Evolutionary conservation across 2,888 invertebrate species (phyloP), one percentile per base, ranked within the genome.

Genomic region (Cordylochernes scorpioides): DNA sequence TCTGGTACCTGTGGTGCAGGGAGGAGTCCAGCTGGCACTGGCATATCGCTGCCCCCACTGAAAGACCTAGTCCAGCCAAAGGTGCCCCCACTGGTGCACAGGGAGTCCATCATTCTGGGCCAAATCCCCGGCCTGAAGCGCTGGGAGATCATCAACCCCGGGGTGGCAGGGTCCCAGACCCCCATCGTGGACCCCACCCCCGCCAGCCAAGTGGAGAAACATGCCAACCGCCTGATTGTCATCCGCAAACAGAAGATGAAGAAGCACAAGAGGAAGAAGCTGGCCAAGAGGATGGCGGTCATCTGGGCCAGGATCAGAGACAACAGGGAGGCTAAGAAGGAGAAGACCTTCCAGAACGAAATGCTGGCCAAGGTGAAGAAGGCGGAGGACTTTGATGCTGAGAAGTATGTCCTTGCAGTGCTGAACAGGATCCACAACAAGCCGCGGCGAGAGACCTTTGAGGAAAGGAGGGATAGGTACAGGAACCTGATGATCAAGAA

Each of bases 211-310:
- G 4, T 5, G 4, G 34, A 30, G 12, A 38, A 36, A 14, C 32
- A 34, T 34, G 32, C 34, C 10, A 30, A 29, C 2, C 18, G 29
- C 5, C 30, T 43, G 29, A 36, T 39, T 15, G 25, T 16, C 4
- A 40, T 44, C 5, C 30, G 80, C 27, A 59, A 67, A 28, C 64
- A 65, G 30, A 82, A 80, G 54, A 80, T 84, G 74, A 75, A 69
- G 51, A 75, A 70, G 44, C 82, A 82, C 47, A 71, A 78, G 49
- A 55, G 71, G 25, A 68, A 55, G 49, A 82, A 82, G 52, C 55
- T 75, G 30, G 61, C 72, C 39, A 77, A 71, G 48, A 65, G 60
- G 45, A 72, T 75, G 71, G 68, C 67, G 44, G 68, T 65, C 50
- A 63, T 64, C 36, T 70, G 70, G 67, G 68, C 66, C 2, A 70